Evolutionary conservation across 2,888 invertebrate genomes (phyloP).

Genomic region (Altica lythri): DNA sequence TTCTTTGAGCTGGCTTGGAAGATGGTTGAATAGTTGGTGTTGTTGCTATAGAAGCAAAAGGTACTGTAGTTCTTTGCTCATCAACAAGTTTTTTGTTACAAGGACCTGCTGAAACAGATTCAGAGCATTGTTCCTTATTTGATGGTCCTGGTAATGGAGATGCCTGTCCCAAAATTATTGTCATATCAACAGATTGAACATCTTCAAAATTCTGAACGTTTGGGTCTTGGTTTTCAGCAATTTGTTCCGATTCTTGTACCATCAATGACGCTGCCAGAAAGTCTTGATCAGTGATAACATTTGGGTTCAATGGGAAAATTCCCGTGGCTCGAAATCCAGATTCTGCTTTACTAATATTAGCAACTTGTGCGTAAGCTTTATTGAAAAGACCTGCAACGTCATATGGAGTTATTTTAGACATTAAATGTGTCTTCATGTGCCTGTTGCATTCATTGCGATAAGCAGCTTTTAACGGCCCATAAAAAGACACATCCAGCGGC

Average conservation of each 20-base stretch:
- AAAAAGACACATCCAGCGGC: conserved; percentile 32
- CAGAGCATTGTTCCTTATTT: conserved; percentile 20
- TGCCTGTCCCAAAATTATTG: conserved; percentile 31
- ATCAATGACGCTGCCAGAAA: conserved; percentile 22
- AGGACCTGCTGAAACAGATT: conserved; percentile 33
- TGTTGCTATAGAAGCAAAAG: conserved; percentile 41
- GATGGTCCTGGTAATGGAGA: background rate
- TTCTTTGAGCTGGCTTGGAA: conserved; percentile 24
- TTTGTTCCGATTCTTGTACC: conserved; percentile 32
- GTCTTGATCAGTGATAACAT: conserved; percentile 13
- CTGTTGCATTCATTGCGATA: conserved; percentile 25
- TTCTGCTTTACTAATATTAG: conserved; percentile 31
- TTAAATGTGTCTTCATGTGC: conserved; percentile 26
- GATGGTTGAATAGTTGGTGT: conserved; percentile 40
- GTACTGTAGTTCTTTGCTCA: conserved; percentile 37
- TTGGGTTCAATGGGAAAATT: conserved; percentile 33
- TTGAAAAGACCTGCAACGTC: conserved; percentile 29
- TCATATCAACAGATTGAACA: conserved; percentile 32
- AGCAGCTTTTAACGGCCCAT: conserved; percentile 18
- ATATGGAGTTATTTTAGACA: conserved; percentile 28
- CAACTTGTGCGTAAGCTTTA: conserved; percentile 29
- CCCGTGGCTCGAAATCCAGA: conserved; percentile 29
- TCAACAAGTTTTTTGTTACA: conserved; percentile 37
- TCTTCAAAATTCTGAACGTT: conserved; percentile 36
- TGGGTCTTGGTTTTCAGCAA: conserved; percentile 30